Conservation (phyloP, 1,140 invertebrate genomes). For the Heterodera schachtii region DNA sequence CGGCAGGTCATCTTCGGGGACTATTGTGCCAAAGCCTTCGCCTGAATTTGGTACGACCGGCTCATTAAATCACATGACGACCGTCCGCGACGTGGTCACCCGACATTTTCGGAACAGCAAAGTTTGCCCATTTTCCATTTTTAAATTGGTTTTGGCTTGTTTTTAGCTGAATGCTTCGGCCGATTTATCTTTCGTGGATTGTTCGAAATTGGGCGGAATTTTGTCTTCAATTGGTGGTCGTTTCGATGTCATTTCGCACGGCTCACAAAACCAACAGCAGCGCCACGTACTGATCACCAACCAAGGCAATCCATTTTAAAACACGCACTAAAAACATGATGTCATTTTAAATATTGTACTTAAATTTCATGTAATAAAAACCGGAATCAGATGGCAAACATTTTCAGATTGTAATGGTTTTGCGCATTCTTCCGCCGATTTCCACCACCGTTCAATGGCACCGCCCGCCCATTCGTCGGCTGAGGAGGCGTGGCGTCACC, state of each 20-base stretch:
- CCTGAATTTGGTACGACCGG: conserved; percentile 3
- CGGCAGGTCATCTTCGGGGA: neutral
- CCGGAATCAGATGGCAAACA: too few relatives aligned
- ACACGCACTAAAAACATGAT: neutral
- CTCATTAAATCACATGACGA: conserved; percentile 33
- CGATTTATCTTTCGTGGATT: neutral
- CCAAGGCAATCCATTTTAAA: neutral
- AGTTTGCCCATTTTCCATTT: neutral
- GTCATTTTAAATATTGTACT: too few relatives aligned
- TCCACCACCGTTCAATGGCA: neutral
- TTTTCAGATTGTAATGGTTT: neutral
- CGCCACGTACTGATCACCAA: neutral
- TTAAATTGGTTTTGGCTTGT: neutral
- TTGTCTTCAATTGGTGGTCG: neutral
- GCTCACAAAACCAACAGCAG: neutral
- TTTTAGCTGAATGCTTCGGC: neutral
- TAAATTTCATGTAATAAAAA: too few relatives aligned
- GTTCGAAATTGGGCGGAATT: neutral
- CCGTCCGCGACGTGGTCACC: conserved; percentile 38
- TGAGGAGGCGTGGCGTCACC: neutral
- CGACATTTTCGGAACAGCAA: conserved; percentile 22
- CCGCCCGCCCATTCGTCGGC: neutral
- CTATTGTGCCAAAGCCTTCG: neutral
- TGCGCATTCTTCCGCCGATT: neutral
- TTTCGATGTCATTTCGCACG: neutral